Percentiles rank a stretch among this genome's conserved stretches.
These are phyloP conservation scores for Ridgeia piscesae DNA, from an alignment of 1,140 invertebrate species.

Conservation along the genomic window DNA sequence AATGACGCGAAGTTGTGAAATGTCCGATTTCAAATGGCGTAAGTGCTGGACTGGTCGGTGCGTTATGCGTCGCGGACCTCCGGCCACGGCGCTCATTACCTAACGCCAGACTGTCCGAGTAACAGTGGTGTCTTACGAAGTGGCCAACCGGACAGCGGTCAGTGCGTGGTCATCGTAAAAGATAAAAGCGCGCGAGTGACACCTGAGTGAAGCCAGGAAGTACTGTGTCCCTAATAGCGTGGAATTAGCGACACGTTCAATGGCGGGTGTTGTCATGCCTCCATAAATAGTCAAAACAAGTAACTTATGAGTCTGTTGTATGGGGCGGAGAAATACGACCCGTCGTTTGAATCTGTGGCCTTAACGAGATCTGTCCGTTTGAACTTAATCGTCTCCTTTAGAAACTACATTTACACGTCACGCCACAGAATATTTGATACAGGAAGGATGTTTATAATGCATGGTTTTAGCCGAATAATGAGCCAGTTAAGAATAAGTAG, in stretches of 20 bases:
- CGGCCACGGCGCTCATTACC: neutral
- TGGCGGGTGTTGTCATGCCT: neutral
- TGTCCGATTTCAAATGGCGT: neutral
- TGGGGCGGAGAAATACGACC: neutral
- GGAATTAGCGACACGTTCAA: neutral
- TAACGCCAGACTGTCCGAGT: neutral
- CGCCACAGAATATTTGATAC: neutral
- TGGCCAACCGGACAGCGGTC: neutral
- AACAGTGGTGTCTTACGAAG: neutral
- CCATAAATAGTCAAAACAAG: neutral
- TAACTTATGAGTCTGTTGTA: neutral
- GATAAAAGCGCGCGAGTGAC: neutral
- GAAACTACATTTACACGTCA: neutral
- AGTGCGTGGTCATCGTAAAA: neutral
- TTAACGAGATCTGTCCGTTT: neutral
- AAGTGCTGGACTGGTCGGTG: neutral
- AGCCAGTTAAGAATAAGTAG: neutral
- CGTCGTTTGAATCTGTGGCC: neutral
- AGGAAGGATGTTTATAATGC: neutral
- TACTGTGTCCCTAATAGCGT: neutral
- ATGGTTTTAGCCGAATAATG: neutral
- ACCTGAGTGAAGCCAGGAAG: neutral
- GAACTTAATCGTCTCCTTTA: neutral
- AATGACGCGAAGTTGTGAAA: constrained; percentile 1
- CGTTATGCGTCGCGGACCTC: neutral